Base-by-base conservation (phyloP, 2,797 vertebrate species). In the Scomberomorus guttatus region DNA sequence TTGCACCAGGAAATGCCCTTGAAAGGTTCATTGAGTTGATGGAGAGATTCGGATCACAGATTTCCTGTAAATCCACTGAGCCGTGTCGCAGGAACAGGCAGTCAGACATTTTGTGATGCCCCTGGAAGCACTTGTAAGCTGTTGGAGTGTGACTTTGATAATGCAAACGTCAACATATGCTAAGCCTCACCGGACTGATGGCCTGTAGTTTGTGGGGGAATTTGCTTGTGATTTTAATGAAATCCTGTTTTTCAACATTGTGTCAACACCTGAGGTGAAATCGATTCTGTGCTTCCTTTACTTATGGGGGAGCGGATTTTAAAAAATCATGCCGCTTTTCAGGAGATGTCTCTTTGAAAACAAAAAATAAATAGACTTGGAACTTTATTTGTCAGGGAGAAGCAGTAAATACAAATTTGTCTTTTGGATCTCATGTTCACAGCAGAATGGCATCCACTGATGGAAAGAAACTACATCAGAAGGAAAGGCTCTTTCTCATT, bases 21-120 rank as follows among this genome's bases (percentile, higher is more conserved):
- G 87, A 89, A 74, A 84, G 77, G 65, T 80, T 75, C 61, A 82
- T 54, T 77, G 79, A 89, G 78, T 77, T 68, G 82, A 85, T 85
- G 78, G 80, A 87, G 81, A 74, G 69, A 90, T 84, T 78, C 6
- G 14, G 75, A 90, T 85, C 77, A 83, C 86, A 83, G 68, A 81
- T 90, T 85, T 89, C 78, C 75, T 79, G 90, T 87, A 80, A 93
- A 89, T 32, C 73, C 72, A 61, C 27, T 48, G 82, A 90, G 83
- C 84, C 71, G 52, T 85, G 80, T 85, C 63, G 52, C 64, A 74
- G 77, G 70, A 83, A 73, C 78, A 85, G 85, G 79, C 88, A 82
- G 84, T 71, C 86, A 86, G 86, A 86, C 69, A 67, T 91, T 90
- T 82, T 67, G 69, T 46, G 60, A 69, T 56, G 71, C 77, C 78